Evolutionary conservation across 2,113 vertebrate genomes (phyloP).

Genomic region (Megaleporinus macrocephalus): DNA sequence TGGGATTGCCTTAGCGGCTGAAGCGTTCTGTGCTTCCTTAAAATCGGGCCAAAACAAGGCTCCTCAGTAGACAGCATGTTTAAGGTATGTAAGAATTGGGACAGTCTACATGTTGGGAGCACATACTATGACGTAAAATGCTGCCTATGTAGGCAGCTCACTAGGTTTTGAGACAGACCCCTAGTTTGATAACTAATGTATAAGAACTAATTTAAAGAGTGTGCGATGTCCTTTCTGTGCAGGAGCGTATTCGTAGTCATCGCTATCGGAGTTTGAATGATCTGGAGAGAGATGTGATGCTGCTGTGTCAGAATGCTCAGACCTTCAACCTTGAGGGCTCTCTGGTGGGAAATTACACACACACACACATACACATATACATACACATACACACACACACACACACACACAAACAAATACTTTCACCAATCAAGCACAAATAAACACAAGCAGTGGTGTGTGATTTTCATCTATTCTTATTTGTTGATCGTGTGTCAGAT

Average conservation of each 20-base stretch:
- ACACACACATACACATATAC: background rate
- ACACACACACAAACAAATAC: slow-evolving; percentile 5
- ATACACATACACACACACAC: background rate
- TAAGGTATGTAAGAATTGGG: no score
- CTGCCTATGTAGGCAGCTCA: no score
- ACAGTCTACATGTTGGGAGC: no score
- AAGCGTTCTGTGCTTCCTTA: no score
- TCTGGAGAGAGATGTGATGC: slow-evolving; percentile 96
- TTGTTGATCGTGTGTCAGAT: slow-evolving; percentile 70
- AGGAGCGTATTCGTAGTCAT: slow-evolving; percentile 95
- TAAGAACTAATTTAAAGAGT: background rate
- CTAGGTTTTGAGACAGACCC: no score
- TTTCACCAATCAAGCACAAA: no score
- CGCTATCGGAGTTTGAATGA: slow-evolving; percentile 95
- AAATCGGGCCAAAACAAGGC: no score
- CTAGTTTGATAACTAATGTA: no score
- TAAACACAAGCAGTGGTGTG: background rate
- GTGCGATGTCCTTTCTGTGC: background rate
- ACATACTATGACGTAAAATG: no score
- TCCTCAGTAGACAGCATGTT: no score
- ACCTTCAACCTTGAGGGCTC: slow-evolving; percentile 97
- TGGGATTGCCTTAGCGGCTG: no score
- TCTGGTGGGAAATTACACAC: slow-evolving; percentile 64
- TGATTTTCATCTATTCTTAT: background rate
- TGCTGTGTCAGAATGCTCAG: slow-evolving; percentile 96